Evolutionary conservation across 2,888 invertebrate species (phyloP), one percentile per base, ranked within the genome.

Genomic region (Criorhina ranunculi): DNA sequence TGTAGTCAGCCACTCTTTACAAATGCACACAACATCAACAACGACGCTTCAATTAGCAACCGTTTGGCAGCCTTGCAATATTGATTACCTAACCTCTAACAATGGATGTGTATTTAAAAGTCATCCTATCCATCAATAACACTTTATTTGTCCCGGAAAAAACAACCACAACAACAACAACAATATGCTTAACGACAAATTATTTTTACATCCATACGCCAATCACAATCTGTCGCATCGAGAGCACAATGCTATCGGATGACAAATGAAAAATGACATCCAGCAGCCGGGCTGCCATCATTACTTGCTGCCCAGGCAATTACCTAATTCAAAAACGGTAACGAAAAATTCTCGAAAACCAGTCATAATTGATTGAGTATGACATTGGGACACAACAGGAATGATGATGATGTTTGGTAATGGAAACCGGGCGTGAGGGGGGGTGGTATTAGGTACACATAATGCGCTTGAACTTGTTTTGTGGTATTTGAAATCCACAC

Each of bases 71-170:
- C 9, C 15, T 2, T 8, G 8, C 44, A 17, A n/a, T 44, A 44
- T 15, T 46, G 17, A 7, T 17, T 49, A 19, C 17, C 19, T 11
- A 49, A 12, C 17, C 1, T 5, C 33, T 33, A 53, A 53, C 53
- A 53, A 33, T 53, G 15, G 15, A n/a, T n/a, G 9, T 53, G 33
- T 33, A 53, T 53, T 33, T 53, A 15, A 53, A 33, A 12, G 12
- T 8, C 53, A 53, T 53, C 53, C 7, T 24, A 29, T 53, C 53
- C 53, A 53, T 53, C 53, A 53, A 53, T 29, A 53, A 53, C 15
- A 33, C 12, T 53, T 53, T 31, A 12, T 31, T 31, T 49, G 24
- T 24, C 11, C 5, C 17, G 19, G 19, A 19, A 49, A 46, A 8
- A 19, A 19, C 15, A 44, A 44, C 0, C 12, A 12, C 17, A 12